A percentile compares a stretch with the other conserved stretches of the same genome.
These are phyloP conservation scores for Eira barbara DNA, from an alignment of 2,113 vertebrate species.

Conservation along the genomic window DNA sequence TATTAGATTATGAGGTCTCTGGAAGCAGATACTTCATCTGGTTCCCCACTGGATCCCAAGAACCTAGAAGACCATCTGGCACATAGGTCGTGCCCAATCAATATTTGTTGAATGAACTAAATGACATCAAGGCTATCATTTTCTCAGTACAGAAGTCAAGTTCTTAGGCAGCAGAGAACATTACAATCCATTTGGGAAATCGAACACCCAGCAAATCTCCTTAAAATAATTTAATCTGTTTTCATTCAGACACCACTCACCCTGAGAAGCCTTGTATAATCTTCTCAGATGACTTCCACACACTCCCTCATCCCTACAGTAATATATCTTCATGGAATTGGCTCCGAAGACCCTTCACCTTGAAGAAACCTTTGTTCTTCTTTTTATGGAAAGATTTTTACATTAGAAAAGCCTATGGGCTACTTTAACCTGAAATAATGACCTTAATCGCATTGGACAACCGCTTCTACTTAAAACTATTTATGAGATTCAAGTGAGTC, in stretches of 20 bases:
- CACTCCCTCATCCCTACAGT: neutral
- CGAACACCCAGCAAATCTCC: neutral
- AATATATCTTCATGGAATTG: neutral
- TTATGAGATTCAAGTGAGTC: constrained; percentile 28
- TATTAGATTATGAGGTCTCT: neutral
- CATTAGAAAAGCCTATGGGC: neutral
- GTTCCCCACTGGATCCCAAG: neutral
- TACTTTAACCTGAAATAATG: neutral
- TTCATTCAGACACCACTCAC: neutral
- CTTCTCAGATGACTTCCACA: neutral
- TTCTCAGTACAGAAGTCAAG: neutral
- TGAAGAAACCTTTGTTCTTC: neutral
- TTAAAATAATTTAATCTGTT: neutral
- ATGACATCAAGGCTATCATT: neutral
- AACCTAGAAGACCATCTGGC: neutral
- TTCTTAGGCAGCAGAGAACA: neutral
- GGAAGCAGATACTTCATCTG: neutral
- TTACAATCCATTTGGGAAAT: neutral
- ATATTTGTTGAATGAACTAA: neutral
- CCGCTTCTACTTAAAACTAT: constrained; percentile 38
- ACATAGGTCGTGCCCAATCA: neutral
- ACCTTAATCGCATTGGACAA: constrained; percentile 45
- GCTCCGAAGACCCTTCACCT: neutral
- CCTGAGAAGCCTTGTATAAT: neutral
- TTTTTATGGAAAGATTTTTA: constrained; percentile 19